Evolutionary conservation across 2,113 vertebrate species (phyloP), one percentile per base, ranked within the genome.

Genomic region (Solea senegalensis): DNA sequence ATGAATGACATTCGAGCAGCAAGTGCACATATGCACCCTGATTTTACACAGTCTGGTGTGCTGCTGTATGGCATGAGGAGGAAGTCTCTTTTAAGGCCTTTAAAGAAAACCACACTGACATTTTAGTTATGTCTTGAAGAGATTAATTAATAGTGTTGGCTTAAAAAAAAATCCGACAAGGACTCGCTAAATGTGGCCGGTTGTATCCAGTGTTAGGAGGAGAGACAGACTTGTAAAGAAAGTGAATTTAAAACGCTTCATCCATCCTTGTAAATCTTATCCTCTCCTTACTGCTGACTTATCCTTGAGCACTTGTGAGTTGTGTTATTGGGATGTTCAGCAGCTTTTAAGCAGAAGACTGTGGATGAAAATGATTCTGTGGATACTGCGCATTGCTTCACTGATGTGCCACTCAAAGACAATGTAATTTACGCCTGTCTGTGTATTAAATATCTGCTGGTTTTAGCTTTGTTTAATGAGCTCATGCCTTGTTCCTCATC

Each of bases 241-340:
- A 72, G 3, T 14, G 49, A 15, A 34, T 71, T 54, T 69, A 4
- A 46, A 73, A 34, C 46, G 16, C 59, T 81, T 72, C 14, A 40
- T n/a, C 56, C 48, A 26, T 53, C 27, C 55, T 74, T 58, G 26
- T 69, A 82, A 67, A 65, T 9, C 0, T 7, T 14, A 0, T 34
- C 12, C 56, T 16, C 21, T 49, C 44, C 48, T 55, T 50, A 54
- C 27, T 41, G 1, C 8, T 8, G 60, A 40, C 14, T 12, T 49
- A 56, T 50, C 58, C 61, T 70, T 52, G 14, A 77, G 72, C 27
- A 21, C 0, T 53, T 0, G 2, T 28, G 15, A 10, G 26, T 26
- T 1, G 1, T 56, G 51, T 46, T 39, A 44, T 1, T 44, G 27
- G 49, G 64, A 43, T 16, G 3, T 52, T 60, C 16, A 16, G 39